Evolutionary conservation across 2,797 vertebrate species (phyloP).

Genomic region (Poeciliopsis paucimaculata): DNA sequence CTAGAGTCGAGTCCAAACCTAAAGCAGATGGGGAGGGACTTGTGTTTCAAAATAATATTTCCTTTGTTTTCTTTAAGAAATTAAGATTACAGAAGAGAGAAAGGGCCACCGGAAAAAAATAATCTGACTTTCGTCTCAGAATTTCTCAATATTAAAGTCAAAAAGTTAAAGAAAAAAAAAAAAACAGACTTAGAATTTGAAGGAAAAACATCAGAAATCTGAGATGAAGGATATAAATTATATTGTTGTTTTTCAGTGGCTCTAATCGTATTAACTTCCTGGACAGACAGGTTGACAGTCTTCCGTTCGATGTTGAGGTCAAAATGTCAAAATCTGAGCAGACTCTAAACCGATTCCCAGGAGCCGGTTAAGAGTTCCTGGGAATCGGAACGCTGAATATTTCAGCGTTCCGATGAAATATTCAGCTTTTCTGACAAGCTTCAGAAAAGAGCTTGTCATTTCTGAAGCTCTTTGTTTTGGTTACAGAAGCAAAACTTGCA

Average conservation of each 20-base stretch:
- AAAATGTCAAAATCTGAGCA: not conserved
- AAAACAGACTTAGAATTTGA: too few species aligned
- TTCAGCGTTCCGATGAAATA: too few species aligned
- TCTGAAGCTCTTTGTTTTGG: not conserved
- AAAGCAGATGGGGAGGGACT: not conserved
- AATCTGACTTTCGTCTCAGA: too few species aligned
- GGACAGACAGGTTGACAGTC: not conserved
- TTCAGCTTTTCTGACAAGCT: too few species aligned
- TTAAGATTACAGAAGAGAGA: too few species aligned
- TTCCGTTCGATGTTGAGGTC: not conserved
- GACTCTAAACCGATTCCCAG: not conserved
- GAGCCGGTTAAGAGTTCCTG: not conserved
- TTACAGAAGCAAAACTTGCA: not conserved
- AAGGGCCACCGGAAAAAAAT: too few species aligned
- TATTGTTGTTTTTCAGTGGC: too few species aligned
- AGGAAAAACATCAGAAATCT: too few species aligned
- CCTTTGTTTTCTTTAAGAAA: not conserved
- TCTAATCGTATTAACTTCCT: not conserved
- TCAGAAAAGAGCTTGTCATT: too few species aligned
- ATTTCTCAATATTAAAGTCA: too few species aligned
- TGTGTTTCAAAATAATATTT: constrained; percentile 11
- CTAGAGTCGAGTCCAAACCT: rapidly evolving
- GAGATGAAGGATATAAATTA: too few species aligned
- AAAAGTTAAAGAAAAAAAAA: too few species aligned
- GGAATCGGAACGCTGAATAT: not conserved